Percentiles rank a stretch among this genome's conserved stretches.
Conservation (phyloP, 2,797 vertebrate genomes). For the Ispidina lecontei region DNA sequence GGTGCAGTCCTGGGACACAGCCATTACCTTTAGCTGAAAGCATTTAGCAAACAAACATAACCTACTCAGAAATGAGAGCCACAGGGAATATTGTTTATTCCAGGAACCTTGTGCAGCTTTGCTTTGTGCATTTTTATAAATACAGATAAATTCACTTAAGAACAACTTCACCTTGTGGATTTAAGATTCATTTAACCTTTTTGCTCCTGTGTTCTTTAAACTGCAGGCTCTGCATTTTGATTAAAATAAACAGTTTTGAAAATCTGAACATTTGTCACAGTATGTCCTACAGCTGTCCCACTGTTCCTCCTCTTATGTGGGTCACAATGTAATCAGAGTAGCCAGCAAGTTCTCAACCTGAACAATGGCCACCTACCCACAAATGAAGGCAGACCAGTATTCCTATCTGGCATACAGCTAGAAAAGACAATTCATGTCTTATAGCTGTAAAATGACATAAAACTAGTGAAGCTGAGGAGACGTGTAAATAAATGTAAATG, state of each 20-base stretch:
- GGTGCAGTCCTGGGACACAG: not conserved
- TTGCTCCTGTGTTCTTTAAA: not conserved
- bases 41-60: not conserved
- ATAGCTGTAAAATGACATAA: not conserved
- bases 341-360: not conserved
- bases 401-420: not conserved
- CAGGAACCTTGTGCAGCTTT: not conserved
- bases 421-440: slow-evolving; percentile 1
- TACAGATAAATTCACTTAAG: not conserved
- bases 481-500: slow-evolving; percentile 22
- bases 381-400: not conserved
- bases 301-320: slow-evolving; percentile 19
- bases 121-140: slow-evolving; percentile 6
- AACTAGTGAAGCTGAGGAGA: slow-evolving; percentile 27
- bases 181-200: not conserved
- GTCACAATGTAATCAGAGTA: not conserved
- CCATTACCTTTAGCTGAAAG: not conserved
- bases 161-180: slow-evolving; percentile 17
- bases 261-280: not conserved
- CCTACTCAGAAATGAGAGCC: not conserved
- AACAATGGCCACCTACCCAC: not conserved
- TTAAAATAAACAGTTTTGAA: not conserved
- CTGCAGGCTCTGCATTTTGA: not conserved
- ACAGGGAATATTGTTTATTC: not conserved
- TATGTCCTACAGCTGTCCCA: not conserved